Evolutionary conservation across 2,888 invertebrate genomes (phyloP), one percentile per base, ranked within the genome.

Genomic region (Zele albiditarsus): DNA sequence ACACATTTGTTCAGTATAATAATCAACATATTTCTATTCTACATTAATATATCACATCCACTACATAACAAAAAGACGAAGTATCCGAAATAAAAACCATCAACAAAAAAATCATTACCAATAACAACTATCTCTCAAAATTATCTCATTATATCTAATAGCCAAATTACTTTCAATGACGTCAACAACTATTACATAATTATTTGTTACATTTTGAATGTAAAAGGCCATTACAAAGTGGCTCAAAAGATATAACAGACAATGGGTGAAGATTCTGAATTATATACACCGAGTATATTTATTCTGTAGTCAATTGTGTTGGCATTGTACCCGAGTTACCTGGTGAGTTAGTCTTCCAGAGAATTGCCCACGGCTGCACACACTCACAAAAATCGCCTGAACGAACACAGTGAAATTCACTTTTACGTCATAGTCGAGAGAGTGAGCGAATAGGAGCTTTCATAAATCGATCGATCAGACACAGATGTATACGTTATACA

Each of bases 251-350:
- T 16, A 27, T 12, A 27, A 60, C 28, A 58, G 69, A 69, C 38
- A 69, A 57, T 58, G 23, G 38, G 58, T 58, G 16, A 20, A 58
- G 60, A 69, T 53, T 53, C 4, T 20, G 58, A 58, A 69, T 57
- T 38, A 69, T 69, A 53, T 57, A 69, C 33, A 69, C 25, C 33
- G 53, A 12, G 31, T 57, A 53, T 46, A 53, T 69, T 69, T 58
- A 33, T 69, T 69, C 16, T 57, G 38, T 23, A 20, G 20, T 25
- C 69, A 16, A 69, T 69, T 69, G 69, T 69, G 42, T 25, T 20
- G n/a, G 31, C 33, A 69, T 38, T 58, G 58, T 58, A 31, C 14
- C 31, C 38, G 58, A 69, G 69, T 69, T 58, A 69, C 69, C 69
- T 60, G 69, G 58, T 69, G 31, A 69, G 33, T 57, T 69, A 28